Evolutionary conservation across 2,797 vertebrate genomes (phyloP).

Genomic region (Gambelia wislizenii): DNA sequence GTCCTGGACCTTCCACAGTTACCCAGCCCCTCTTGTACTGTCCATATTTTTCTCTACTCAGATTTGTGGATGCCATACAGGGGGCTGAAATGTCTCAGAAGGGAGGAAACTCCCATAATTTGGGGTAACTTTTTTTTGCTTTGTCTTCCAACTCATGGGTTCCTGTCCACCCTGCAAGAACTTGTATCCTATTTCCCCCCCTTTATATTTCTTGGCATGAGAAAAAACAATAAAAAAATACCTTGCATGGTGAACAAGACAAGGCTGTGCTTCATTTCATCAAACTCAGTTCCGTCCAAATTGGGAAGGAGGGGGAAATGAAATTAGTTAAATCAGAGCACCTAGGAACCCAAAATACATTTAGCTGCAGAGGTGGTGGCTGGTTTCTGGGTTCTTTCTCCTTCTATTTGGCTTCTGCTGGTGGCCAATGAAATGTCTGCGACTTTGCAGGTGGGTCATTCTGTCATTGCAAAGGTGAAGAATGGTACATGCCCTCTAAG

Average conservation of each 20-base stretch:
- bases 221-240: conserved; percentile 77
- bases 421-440: too few species aligned
- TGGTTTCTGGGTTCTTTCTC: too few species aligned
- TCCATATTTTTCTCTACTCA: neutral
- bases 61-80: conserved; percentile 25
- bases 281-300: neutral
- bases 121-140: conserved; percentile 29
- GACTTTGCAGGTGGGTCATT: too few species aligned
- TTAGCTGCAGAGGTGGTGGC: too few species aligned
- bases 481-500: too few species aligned
- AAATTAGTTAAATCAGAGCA: neutral
- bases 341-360: too few species aligned
- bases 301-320: too few species aligned
- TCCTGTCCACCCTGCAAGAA: conserved; percentile 45
- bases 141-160: conserved; percentile 8
- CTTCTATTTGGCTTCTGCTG: too few species aligned
- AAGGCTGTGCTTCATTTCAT: conserved; percentile 60
- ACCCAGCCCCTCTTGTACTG: too few species aligned
- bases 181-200: conserved; percentile 43
- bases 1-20: too few species aligned
- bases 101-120: conserved; percentile 33
- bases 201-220: conserved; percentile 83
- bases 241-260: conserved; percentile 57
- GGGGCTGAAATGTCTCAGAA: neutral
- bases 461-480: too few species aligned